Conservation (phyloP, 2,888 invertebrate species). For the Hyppa rectilinea region DNA sequence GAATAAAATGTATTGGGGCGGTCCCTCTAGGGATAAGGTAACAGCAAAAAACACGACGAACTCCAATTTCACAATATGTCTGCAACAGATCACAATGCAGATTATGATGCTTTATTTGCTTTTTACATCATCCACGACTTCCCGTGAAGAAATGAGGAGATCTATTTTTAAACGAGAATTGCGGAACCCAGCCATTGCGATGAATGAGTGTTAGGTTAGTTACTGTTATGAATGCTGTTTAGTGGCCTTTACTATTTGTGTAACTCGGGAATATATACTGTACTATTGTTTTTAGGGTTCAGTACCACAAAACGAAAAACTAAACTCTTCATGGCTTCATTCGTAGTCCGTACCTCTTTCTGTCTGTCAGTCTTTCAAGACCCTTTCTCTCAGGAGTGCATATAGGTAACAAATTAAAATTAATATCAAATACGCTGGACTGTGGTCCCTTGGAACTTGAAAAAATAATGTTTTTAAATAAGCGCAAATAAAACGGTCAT, state of each 20-base stretch:
- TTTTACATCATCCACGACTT: slow-evolving; percentile 45
- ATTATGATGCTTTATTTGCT: slow-evolving; percentile 36
- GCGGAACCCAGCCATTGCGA: slow-evolving; percentile 11
- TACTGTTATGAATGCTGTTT: slow-evolving; percentile 17
- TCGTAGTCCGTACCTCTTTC: too few species aligned
- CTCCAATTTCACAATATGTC: not conserved
- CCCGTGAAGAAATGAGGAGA: slow-evolving; percentile 57
- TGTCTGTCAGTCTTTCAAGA: too few species aligned
- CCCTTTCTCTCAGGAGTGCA: too few species aligned
- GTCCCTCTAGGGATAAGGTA: not conserved
- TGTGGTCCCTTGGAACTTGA: too few species aligned
- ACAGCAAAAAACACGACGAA: not conserved
- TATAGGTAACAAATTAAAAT: too few species aligned
- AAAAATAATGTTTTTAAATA: too few species aligned
- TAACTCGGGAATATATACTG: too few species aligned
- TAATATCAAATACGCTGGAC: too few species aligned
- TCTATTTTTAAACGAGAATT: slow-evolving; percentile 43
- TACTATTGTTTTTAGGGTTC: not conserved
- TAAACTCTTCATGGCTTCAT: too few species aligned
- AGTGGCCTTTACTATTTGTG: slow-evolving; percentile 5
- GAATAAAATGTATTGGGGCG: not conserved
- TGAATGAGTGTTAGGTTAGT: slow-evolving; percentile 1
- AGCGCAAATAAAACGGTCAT: too few species aligned
- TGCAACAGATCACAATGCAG: slow-evolving; percentile 26
- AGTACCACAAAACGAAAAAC: too few species aligned